These are phyloP conservation scores for Eueremaeus valkanovi DNA, from an alignment of 2,888 invertebrate genomes.

Conservation along the genomic window DNA sequence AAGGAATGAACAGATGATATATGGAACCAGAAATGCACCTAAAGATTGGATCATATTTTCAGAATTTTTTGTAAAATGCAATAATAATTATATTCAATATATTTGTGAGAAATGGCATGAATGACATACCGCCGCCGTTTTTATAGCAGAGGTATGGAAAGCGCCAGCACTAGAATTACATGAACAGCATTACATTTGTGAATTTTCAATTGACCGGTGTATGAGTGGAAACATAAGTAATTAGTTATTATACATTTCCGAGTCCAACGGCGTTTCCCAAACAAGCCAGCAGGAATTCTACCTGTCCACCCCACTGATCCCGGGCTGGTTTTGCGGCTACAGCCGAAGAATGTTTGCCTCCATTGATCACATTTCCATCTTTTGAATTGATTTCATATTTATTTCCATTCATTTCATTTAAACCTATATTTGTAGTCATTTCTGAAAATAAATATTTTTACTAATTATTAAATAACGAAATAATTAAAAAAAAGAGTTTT, in stretches of 20 bases:
- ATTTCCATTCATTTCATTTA: constrained; percentile 7
- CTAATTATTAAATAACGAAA: no score
- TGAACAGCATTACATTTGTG: neutral
- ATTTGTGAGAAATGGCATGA: neutral
- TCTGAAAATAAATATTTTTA: neutral
- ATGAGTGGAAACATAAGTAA: neutral
- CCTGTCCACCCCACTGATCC: constrained; percentile 82
- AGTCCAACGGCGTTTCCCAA: constrained; percentile 88
- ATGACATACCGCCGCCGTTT: constrained; percentile 79
- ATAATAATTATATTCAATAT: neutral
- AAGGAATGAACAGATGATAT: constrained; percentile 44
- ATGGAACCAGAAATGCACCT: constrained; percentile 47
- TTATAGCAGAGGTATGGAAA: constrained; percentile 95
- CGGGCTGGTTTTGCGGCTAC: constrained; percentile 63
- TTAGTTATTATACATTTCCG: constrained; percentile 66
- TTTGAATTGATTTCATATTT: constrained; percentile 17
- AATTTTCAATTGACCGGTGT: neutral
- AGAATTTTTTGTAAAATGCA: neutral
- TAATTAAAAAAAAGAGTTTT: no score
- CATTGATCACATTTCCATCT: constrained; percentile 1
- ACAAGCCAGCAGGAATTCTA: constrained; percentile 89
- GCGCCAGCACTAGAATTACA: constrained; percentile 64
- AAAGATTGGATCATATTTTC: neutral
- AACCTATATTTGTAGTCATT: constrained; percentile 1
- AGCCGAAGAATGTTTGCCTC: neutral